These are phyloP conservation scores for Macroramphosus scolopax DNA, from an alignment of 2,797 vertebrate species.

Conservation along the genomic window DNA sequence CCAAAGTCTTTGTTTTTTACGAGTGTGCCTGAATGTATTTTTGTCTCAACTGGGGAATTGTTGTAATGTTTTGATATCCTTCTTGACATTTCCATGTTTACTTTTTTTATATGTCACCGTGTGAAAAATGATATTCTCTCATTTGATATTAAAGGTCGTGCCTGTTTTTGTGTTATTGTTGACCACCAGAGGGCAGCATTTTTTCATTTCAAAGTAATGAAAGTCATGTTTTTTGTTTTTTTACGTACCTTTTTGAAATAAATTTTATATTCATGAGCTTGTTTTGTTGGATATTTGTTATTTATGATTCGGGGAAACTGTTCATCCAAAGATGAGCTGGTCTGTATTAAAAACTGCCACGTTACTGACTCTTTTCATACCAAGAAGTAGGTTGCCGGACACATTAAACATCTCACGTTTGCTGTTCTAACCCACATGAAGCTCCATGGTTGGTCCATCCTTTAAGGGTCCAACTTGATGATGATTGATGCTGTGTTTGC, in stretches of 20 bases:
- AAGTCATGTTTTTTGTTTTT: background rate
- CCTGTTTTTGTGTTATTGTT: constrained; percentile 15
- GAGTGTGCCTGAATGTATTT: constrained; percentile 1
- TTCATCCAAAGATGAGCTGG: no score
- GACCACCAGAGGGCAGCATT: constrained; percentile 59
- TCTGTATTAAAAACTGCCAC: no score
- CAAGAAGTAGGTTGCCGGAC: no score
- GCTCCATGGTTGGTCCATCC: constrained; percentile 13
- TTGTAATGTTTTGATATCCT: constrained; percentile 15
- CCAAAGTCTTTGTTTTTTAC: constrained; percentile 57
- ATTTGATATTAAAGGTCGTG: constrained; percentile 41
- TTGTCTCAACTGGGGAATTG: background rate
- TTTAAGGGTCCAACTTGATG: constrained; percentile 19
- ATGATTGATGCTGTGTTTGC: constrained; percentile 47
- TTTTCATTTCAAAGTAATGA: constrained; percentile 19
- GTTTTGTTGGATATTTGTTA: no score
- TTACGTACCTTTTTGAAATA: background rate
- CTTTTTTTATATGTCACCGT: constrained; percentile 6
- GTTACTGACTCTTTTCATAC: no score
- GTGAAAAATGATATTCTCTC: no score
- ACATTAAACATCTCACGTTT: no score
- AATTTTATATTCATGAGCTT: background rate
- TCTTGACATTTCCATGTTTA: constrained; percentile 1
- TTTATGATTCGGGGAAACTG: no score
- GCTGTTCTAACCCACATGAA: no score